Evolutionary conservation across 2,113 vertebrate genomes (phyloP).

Genomic region (Zosterops hypoxanthus): DNA sequence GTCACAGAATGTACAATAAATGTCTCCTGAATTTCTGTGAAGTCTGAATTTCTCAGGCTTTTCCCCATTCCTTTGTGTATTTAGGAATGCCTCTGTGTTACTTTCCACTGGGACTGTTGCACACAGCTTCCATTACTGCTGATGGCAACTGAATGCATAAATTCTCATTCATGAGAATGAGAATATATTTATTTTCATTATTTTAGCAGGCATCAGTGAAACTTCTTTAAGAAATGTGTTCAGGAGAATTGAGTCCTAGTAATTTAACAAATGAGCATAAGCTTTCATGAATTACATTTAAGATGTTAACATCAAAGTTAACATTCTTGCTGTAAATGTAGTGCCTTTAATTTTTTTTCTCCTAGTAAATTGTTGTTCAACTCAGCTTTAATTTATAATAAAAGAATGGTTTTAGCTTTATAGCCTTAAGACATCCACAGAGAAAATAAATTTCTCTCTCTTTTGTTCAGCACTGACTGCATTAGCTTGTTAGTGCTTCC

Average conservation of each 20-base stretch:
- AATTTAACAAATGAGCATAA: conserved; percentile 5
- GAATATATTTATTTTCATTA: background rate
- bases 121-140: background rate
- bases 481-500: background rate
- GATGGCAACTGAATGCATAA: background rate
- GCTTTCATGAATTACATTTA: conserved; percentile 10
- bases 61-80: background rate
- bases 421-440: background rate
- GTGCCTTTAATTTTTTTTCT: background rate
- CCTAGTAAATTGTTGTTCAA: background rate
- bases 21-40: background rate
- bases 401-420: background rate
- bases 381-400: background rate
- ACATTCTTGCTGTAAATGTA: background rate
- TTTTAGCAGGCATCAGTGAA: background rate
- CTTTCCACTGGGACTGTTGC: background rate
- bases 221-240: background rate
- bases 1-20: background rate
- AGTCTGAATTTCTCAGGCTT: background rate
- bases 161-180: background rate
- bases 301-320: conserved; percentile 6
- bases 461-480: background rate
- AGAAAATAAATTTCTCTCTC: background rate
- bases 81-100: background rate
- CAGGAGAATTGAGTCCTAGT: background rate